Conservation (phyloP, 2,888 invertebrate species). For the Agriopis leucophaearia region DNA sequence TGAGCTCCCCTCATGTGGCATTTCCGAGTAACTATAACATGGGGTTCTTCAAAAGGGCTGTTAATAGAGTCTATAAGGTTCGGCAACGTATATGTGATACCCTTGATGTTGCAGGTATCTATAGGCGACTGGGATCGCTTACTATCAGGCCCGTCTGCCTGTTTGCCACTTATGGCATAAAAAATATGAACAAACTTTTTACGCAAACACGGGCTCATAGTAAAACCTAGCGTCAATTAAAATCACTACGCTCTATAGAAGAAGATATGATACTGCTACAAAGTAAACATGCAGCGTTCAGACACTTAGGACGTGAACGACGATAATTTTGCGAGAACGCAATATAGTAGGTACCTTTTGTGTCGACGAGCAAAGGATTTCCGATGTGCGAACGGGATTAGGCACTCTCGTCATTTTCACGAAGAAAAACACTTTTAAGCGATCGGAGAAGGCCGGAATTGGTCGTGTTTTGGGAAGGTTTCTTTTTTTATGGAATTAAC, state of each 20-base stretch:
- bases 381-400: slow-evolving; percentile 48
- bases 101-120: no score
- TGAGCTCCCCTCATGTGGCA: no score
- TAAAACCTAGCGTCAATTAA: neutral
- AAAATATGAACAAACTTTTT: neutral
- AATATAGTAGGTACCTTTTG: slow-evolving; percentile 56
- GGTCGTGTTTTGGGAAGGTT: slow-evolving; percentile 29
- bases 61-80: no score
- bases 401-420: slow-evolving; percentile 48
- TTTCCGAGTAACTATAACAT: no score
- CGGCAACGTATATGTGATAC: no score
- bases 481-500: slow-evolving; percentile 32
- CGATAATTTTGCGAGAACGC: slow-evolving; percentile 60
- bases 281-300: slow-evolving; percentile 22
- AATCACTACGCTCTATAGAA: neutral
- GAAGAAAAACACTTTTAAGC: slow-evolving; percentile 42
- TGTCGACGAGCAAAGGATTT: slow-evolving; percentile 49
- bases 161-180: no score
- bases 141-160: no score
- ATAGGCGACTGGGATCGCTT: no score
- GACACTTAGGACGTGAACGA: slow-evolving; percentile 49
- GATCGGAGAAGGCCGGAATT: slow-evolving; percentile 33
- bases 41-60: no score
- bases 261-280: slow-evolving; percentile 25
- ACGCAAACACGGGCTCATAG: neutral